A percentile compares a stretch with the other conserved stretches of the same genome.
phyloP scores from a whole-genome alignment of 2,113 vertebrate species.

The Grammomys dolichurus region DNA sequence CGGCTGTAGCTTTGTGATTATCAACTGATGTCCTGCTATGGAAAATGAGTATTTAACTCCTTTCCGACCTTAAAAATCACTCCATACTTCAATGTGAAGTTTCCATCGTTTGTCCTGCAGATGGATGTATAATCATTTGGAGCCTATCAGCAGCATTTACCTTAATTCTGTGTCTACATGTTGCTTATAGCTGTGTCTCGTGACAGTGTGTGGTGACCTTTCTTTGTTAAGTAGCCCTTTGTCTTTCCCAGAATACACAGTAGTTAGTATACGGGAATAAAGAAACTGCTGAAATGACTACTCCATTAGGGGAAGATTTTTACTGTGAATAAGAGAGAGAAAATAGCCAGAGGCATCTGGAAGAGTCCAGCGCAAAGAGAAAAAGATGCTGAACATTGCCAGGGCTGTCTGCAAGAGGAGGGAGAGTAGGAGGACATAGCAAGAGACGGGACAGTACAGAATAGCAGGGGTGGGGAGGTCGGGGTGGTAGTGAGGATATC shows the following conservation, averaged over 20 bases:
- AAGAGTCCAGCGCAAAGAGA: neutral
- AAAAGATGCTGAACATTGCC: too few species aligned
- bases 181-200: neutral
- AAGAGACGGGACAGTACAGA: too few species aligned
- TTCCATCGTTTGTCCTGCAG: neutral
- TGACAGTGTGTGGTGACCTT: neutral
- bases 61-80: neutral
- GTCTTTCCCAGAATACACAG: neutral
- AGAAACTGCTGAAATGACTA: neutral
- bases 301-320: neutral
- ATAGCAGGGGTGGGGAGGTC: neutral
- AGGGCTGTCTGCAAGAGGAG: too few species aligned
- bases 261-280: neutral
- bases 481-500: too few species aligned
- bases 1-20: neutral
- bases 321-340: neutral
- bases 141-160: neutral
- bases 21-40: neutral
- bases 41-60: neutral
- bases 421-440: neutral
- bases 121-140: neutral
- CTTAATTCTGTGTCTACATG: neutral
- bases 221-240: neutral
- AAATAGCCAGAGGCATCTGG: neutral
- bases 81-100: accelerated